A percentile compares a stretch with the other conserved stretches of the same genome.
phyloP scores from a whole-genome alignment of 2,113 vertebrate genomes.

The Nannospalax galili region DNA sequence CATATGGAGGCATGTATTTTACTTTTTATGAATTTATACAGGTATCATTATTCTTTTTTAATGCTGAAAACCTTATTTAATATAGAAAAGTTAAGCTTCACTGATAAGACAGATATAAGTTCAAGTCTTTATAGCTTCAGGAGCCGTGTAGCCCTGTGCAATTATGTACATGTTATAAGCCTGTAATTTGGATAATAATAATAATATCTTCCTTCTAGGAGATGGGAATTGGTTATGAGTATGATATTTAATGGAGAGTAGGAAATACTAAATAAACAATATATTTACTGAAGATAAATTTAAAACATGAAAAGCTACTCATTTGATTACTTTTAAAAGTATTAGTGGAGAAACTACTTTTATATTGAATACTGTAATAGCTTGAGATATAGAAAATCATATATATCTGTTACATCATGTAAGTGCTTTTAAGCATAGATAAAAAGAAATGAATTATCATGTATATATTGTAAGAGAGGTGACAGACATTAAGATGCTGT shows the following conservation, averaged over 20 bases:
- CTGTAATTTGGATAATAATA: constrained; percentile 12
- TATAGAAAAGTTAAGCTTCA: background rate
- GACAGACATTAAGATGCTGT: background rate
- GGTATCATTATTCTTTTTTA: background rate
- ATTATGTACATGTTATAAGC: constrained; percentile 12
- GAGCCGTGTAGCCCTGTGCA: background rate
- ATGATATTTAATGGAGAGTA: background rate
- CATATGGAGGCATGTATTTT: background rate
- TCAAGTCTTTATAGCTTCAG: background rate
- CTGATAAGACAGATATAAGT: background rate
- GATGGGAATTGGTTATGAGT: background rate
- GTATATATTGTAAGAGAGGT: background rate
- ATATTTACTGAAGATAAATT: background rate
- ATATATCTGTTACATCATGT: background rate
- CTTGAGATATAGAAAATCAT: background rate
- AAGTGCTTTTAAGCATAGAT: background rate
- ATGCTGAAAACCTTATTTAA: background rate
- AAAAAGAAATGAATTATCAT: background rate
- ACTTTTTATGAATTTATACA: background rate
- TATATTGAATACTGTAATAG: background rate
- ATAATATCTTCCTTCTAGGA: background rate
- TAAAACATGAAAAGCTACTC: background rate
- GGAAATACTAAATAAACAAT: background rate
- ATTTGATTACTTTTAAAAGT: background rate
- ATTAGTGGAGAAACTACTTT: background rate